Conservation (phyloP, 53 echinoderm and acorn worm genomes). For the Henricia sp. region DNA sequence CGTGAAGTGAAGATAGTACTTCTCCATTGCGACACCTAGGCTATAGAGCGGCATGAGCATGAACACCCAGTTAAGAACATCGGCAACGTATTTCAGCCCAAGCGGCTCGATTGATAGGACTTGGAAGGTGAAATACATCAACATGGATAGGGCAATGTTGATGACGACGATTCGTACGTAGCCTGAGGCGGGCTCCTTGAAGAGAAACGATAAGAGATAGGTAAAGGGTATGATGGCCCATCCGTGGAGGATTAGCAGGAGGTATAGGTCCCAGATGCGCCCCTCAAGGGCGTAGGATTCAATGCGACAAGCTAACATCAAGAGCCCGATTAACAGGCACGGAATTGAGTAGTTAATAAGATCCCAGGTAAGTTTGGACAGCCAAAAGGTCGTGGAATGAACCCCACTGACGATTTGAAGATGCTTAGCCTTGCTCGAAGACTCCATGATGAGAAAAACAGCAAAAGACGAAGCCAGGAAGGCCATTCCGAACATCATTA, state of each 20-base stretch:
- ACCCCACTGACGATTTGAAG: constrained; percentile 89
- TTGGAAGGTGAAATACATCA: constrained; percentile 72
- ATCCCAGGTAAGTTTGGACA: constrained; percentile 81
- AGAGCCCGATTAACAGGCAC: constrained; percentile 65
- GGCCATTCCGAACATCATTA: constrained; percentile 81
- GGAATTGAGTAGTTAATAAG: constrained; percentile 83
- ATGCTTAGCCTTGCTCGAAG: constrained; percentile 76
- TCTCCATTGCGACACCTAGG: constrained; percentile 74
- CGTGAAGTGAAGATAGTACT: constrained; percentile 80
- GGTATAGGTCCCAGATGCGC: constrained; percentile 63
- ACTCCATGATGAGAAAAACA: constrained; percentile 83
- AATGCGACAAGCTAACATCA: constrained; percentile 62
- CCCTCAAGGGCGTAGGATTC: constrained; percentile 74
- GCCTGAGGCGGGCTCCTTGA: constrained; percentile 77
- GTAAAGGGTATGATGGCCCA: constrained; percentile 87
- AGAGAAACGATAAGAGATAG: constrained; percentile 82
- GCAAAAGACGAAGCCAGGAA: constrained; percentile 83
- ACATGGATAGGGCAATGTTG: constrained; percentile 79
- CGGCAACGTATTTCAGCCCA: constrained; percentile 57
- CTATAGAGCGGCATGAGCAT: constrained; percentile 75
- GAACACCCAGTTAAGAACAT: constrained; percentile 68
- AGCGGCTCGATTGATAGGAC: constrained; percentile 68
- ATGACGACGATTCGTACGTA: constrained; percentile 88
- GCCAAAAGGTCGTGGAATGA: constrained; percentile 78
- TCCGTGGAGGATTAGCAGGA: constrained; percentile 82